A percentile compares a stretch with the other conserved stretches of the same genome.
Evolutionary conservation across 2,113 vertebrate genomes (phyloP).

Genomic region (Theropithecus gelada): DNA sequence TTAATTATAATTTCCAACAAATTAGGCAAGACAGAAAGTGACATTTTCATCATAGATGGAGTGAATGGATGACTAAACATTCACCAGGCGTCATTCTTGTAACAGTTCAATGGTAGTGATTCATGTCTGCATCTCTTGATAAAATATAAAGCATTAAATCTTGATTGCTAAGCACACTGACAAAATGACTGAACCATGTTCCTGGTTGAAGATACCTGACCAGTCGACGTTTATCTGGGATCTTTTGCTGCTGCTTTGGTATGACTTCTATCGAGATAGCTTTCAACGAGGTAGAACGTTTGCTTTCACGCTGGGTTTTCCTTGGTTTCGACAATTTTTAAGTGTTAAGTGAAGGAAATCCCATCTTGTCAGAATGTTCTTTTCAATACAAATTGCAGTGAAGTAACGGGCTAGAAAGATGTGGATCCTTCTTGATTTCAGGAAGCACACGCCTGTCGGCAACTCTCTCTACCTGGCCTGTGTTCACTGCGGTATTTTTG

Average conservation of each 20-base stretch:
- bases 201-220: background rate
- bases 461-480: background rate
- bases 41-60: background rate
- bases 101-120: background rate
- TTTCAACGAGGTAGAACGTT: background rate
- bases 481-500: background rate
- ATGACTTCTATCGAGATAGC: background rate
- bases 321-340: background rate
- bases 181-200: fast-evolving
- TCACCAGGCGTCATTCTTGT: background rate
- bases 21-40: background rate
- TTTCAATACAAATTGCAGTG: background rate
- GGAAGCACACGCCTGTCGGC: background rate
- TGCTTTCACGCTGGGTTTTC: constrained; percentile 42
- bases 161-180: background rate
- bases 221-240: background rate
- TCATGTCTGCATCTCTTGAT: background rate
- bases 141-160: background rate
- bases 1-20: background rate
- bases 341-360: background rate
- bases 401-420: background rate
- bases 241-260: background rate
- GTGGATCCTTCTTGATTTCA: background rate
- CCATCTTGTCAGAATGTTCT: background rate
- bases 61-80: background rate